These are phyloP conservation scores for Carcharodon carcharias DNA, from an alignment of 2,797 vertebrate genomes.

Conservation along the genomic window DNA sequence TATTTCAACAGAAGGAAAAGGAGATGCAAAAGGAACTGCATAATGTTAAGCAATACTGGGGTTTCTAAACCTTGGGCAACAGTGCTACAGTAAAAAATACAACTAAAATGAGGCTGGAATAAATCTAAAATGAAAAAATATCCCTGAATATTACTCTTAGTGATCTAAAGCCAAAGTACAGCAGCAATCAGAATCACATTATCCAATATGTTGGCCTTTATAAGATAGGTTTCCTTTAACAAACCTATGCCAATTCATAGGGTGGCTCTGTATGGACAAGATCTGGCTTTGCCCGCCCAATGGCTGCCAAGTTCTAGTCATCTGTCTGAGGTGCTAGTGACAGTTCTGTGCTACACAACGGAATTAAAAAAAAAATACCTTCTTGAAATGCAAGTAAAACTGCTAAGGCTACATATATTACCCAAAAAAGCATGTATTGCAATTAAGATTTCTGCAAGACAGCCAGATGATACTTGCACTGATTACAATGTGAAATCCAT, in stretches of 20 bases:
- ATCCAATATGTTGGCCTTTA: neutral
- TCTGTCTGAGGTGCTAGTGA: neutral
- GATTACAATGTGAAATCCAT: neutral
- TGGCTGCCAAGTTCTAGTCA: neutral
- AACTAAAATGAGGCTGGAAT: neutral
- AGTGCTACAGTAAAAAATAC: neutral
- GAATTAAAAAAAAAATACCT: neutral
- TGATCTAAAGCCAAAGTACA: neutral
- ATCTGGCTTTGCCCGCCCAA: neutral
- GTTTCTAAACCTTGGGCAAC: neutral
- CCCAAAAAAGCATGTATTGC: neutral
- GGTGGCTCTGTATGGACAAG: no score
- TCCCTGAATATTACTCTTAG: neutral
- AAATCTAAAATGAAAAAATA: neutral
- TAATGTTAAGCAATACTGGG: neutral
- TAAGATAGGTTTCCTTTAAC: neutral
- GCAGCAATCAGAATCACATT: neutral
- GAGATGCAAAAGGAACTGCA: neutral
- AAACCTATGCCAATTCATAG: neutral
- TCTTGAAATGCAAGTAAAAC: neutral
- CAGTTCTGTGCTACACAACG: neutral
- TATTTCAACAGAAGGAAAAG: neutral
- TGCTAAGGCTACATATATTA: neutral
- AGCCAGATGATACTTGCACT: neutral
- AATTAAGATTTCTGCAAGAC: constrained; percentile 15